phyloP scores from a whole-genome alignment of 2,113 vertebrate genomes.

The Phyllostomus discolor region DNA sequence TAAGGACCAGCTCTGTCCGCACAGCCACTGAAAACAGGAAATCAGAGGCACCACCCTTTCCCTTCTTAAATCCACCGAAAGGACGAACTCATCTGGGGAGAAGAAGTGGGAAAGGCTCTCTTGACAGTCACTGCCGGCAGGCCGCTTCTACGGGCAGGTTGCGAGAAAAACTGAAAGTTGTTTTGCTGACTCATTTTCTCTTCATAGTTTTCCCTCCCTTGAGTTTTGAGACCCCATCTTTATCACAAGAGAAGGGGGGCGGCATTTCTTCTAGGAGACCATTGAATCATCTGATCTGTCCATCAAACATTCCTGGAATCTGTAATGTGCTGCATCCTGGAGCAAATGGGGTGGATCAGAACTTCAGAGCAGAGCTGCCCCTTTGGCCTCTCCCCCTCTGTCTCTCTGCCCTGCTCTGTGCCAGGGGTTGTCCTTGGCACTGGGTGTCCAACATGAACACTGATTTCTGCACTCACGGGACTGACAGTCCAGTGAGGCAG shows the following conservation, averaged over 20 bases:
- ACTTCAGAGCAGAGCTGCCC: background rate
- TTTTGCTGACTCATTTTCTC: background rate
- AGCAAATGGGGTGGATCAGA: background rate
- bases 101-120: background rate
- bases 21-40: constrained; percentile 58
- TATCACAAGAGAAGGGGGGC: background rate
- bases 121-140: background rate
- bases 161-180: background rate
- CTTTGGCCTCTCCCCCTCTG: no score
- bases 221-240: background rate
- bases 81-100: background rate
- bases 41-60: constrained; percentile 38
- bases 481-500: background rate
- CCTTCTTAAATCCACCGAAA: background rate
- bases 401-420: background rate
- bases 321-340: background rate
- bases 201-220: background rate
- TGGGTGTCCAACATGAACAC: background rate
- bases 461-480: background rate
- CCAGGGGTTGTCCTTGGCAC: background rate
- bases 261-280: background rate
- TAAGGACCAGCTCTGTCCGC: background rate
- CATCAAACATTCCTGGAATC: background rate
- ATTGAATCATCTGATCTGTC: background rate
- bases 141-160: no score